phyloP scores from a whole-genome alignment of 2,888 invertebrate species.

The Argynnis bischoffii region DNA sequence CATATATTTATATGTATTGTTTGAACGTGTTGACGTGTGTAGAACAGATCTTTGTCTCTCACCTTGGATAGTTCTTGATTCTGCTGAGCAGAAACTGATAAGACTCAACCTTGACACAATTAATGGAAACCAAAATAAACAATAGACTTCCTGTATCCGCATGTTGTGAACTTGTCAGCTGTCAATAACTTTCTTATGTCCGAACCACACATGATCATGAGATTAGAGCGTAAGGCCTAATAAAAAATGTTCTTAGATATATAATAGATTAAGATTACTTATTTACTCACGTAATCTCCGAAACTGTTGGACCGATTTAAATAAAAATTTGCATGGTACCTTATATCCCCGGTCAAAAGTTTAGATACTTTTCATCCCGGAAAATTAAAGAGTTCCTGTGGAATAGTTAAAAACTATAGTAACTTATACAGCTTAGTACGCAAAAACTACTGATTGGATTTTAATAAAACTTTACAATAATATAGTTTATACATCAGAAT shows the following conservation, averaged over 20 bases:
- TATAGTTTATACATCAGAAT: too few species aligned
- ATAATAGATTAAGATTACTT: not conserved
- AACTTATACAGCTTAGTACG: too few species aligned
- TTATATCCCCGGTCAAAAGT: too few species aligned
- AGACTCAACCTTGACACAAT: slow-evolving; percentile 58
- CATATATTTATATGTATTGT: slow-evolving; percentile 24
- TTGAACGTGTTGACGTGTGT: slow-evolving; percentile 25
- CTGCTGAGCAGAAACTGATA: slow-evolving; percentile 36
- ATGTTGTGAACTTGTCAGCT: slow-evolving; percentile 54
- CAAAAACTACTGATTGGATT: too few species aligned
- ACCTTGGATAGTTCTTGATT: slow-evolving; percentile 41
- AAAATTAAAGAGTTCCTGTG: too few species aligned
- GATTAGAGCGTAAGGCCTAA: slow-evolving; percentile 11
- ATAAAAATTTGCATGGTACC: too few species aligned
- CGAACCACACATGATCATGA: slow-evolving; percentile 17
- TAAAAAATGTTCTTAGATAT: not conserved
- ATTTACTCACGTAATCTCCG: too few species aligned
- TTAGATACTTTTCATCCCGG: too few species aligned
- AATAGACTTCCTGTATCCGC: slow-evolving; percentile 69
- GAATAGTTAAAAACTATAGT: too few species aligned
- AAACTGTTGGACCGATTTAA: too few species aligned
- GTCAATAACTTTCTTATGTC: slow-evolving; percentile 66
- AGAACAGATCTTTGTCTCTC: slow-evolving; percentile 33
- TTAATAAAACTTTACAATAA: too few species aligned
- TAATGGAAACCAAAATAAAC: slow-evolving; percentile 56